phyloP scores from a whole-genome alignment of 2,113 vertebrate genomes.

The Strix uralensis region DNA sequence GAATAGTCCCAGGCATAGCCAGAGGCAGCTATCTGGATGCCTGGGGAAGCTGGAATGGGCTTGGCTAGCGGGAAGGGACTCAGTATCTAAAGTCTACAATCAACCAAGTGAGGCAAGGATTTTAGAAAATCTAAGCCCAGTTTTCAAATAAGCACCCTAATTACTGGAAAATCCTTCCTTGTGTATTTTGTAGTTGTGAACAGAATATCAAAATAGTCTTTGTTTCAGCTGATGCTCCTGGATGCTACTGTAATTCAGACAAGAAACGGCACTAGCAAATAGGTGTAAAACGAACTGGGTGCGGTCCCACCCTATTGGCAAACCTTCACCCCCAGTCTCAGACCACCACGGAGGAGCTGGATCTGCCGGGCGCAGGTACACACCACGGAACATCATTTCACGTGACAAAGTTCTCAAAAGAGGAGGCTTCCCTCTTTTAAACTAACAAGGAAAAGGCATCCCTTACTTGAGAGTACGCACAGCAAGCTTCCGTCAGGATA shows the following conservation, averaged over 20 bases:
- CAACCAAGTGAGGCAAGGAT: neutral
- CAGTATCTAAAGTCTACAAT: neutral
- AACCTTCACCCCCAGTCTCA: neutral
- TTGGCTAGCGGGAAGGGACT: neutral
- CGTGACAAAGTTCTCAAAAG: neutral
- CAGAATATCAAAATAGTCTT: neutral
- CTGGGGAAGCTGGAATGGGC: neutral
- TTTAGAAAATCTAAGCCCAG: neutral
- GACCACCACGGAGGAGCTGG: fast-evolving
- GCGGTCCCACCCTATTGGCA: neutral
- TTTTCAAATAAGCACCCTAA: neutral
- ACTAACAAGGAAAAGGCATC: fast-evolving
- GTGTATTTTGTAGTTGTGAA: neutral
- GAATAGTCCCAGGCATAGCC: neutral
- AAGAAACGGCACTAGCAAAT: neutral
- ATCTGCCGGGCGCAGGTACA: fast-evolving
- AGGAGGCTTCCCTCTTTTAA: neutral
- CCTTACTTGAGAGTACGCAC: neutral
- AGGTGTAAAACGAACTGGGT: neutral
- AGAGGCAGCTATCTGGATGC: neutral
- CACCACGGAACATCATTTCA: neutral
- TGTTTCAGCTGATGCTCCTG: neutral
- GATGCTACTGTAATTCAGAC: neutral
- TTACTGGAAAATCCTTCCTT: neutral
- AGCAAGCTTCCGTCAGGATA: neutral